Evolutionary conservation across 2,113 vertebrate genomes (phyloP), one percentile per base, ranked within the genome.

Genomic region (Dolichotis patagonum): DNA sequence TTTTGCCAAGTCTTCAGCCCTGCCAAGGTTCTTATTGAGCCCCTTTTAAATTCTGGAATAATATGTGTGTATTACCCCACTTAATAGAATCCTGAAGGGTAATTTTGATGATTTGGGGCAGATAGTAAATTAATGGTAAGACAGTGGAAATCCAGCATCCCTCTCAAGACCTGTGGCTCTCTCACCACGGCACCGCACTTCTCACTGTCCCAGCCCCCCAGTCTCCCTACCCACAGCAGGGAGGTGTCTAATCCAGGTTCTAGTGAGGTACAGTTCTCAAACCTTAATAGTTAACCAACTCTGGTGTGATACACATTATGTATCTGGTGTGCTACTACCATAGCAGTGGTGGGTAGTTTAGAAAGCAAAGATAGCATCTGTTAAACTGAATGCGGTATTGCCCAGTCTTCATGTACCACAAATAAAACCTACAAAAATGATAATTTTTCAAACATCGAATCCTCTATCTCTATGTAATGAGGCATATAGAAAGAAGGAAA

Each of bases 391-490:
- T 90, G 94, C 85, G 71, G 0, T 85, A 95, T 84, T 83, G 91
- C 67, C 75, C 71, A 94, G 85, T 84, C 92, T 65, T 97, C 88
- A 92, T 3, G 7, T 93, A 94, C 82, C 82, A 97, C 91, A 97
- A 96, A 97, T 96, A 96, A 97, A 95, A 94, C 85, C 82, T 96
- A 96, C 67, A 92, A 95, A 96, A 97, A 94, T 91, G 90, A 85
- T 95, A 88, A 90, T 96, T 97, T 95, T 96, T 86, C 96, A 93
- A 97, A 95, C 85, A 96, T 2, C 84, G 96, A 98, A 96, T 96
- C 90, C 67, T 97, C 97, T 94, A 67, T 96, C 82, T 96, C 94
- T 98, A 96, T 94, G 95, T 97, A 98, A 97, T 97, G 96, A 97
- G 92, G 85, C 94, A 89, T 96, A 69, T 8, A 96, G 90, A 88